phyloP scores from a whole-genome alignment of 1,140 invertebrate species.

The Lasioglossum baleicum region DNA sequence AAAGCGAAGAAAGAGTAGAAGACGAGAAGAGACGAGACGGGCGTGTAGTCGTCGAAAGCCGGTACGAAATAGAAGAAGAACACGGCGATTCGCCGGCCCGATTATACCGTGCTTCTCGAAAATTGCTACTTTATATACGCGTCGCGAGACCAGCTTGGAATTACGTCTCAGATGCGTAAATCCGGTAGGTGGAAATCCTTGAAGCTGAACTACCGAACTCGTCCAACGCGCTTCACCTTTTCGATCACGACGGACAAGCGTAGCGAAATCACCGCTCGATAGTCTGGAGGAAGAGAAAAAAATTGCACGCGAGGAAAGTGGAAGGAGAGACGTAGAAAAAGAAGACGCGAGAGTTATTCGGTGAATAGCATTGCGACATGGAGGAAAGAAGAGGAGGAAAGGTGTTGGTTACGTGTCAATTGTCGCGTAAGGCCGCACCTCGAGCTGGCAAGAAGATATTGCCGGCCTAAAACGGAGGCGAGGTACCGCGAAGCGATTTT shows the following conservation, averaged over 20 bases:
- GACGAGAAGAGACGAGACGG: too few relatives aligned
- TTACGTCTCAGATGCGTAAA: conserved; percentile 26
- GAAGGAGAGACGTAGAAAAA: too few relatives aligned
- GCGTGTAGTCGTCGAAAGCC: too few relatives aligned
- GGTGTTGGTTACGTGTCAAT: conserved; percentile 10
- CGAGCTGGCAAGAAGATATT: conserved; percentile 6
- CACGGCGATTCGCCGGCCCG: too few relatives aligned
- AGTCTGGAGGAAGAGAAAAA: too few relatives aligned
- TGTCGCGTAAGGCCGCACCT: not conserved
- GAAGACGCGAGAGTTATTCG: too few relatives aligned
- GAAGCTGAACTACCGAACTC: conserved; percentile 20
- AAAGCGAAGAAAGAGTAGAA: too few relatives aligned
- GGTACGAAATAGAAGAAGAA: too few relatives aligned
- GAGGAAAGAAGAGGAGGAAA: not conserved
- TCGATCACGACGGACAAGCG: too few relatives aligned
- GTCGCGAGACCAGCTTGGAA: conserved; percentile 10
- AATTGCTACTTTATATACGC: conserved; percentile 7
- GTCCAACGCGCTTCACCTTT: not conserved
- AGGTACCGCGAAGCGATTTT: conserved; percentile 31
- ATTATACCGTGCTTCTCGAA: too few relatives aligned
- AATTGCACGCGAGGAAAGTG: too few relatives aligned
- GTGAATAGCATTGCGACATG: too few relatives aligned
- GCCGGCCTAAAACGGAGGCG: conserved; percentile 26
- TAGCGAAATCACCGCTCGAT: not conserved
- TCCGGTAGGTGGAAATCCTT: conserved; percentile 20